Percentiles rank a stretch among this genome's conserved stretches.
Evolutionary conservation across 2,888 invertebrate species (phyloP).

Genomic region (Tribolium freemani): DNA sequence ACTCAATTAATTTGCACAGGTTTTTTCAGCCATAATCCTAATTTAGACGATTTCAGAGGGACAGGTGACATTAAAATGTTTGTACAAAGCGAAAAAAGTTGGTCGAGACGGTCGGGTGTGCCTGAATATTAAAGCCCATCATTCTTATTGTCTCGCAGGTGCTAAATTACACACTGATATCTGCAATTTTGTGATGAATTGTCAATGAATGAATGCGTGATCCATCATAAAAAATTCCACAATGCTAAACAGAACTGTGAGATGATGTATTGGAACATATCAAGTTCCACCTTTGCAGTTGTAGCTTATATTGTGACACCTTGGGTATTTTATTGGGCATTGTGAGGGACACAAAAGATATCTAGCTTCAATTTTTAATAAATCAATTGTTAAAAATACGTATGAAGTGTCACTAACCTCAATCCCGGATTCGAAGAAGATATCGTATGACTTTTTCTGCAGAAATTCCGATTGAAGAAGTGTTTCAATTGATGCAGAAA

Average conservation of each 20-base stretch:
- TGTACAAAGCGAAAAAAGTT: no score
- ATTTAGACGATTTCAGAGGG: no score
- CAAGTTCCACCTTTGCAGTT: not conserved
- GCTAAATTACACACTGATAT: not conserved
- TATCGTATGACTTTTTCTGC: no score
- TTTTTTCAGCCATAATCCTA: no score
- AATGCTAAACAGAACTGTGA: not conserved
- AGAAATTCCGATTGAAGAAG: no score
- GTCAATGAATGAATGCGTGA: conserved; percentile 10
- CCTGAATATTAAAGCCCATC: not conserved
- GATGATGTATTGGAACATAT: not conserved
- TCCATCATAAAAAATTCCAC: conserved; percentile 3
- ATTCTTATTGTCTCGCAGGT: not conserved
- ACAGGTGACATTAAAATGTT: no score
- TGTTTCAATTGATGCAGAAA: not conserved
- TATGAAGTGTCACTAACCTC: no score
- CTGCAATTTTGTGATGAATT: not conserved
- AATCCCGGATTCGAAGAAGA: no score
- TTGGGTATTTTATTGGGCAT: conserved; percentile 8
- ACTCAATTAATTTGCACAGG: no score
- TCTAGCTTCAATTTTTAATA: no score
- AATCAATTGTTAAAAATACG: no score
- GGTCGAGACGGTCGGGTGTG: not conserved
- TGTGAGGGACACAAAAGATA: not conserved
- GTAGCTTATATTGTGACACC: not conserved